Evolutionary conservation across 2,888 invertebrate species (phyloP).

Genomic region (Panorpa germanica): DNA sequence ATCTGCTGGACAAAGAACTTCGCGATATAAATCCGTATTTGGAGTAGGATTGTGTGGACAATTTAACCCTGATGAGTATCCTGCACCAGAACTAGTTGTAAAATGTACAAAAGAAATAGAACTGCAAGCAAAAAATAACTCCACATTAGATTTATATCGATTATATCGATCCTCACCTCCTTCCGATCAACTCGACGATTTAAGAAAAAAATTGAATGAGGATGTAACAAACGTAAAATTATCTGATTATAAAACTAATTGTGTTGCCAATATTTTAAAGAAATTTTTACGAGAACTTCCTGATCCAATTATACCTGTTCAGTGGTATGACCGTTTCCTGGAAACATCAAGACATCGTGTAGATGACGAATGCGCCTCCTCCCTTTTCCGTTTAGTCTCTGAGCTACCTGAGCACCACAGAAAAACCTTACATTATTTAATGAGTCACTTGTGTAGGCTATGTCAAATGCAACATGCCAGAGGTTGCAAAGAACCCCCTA

Average conservation of each 20-base stretch:
- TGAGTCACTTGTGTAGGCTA: slow-evolving; percentile 52
- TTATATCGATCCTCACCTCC: slow-evolving; percentile 42
- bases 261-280: slow-evolving; percentile 41
- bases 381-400: slow-evolving; percentile 30
- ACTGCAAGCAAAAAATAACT: slow-evolving; percentile 27
- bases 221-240: slow-evolving; percentile 26
- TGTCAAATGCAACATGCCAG: slow-evolving; percentile 44
- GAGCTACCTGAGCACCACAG: slow-evolving; percentile 45
- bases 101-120: slow-evolving; percentile 42
- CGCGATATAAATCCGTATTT: slow-evolving; percentile 28
- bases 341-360: slow-evolving; percentile 25
- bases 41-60: slow-evolving; percentile 42
- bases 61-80: slow-evolving; percentile 31
- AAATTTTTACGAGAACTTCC: slow-evolving; percentile 54
- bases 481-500: slow-evolving; percentile 42
- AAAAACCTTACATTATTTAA: slow-evolving; percentile 38
- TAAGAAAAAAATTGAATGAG: slow-evolving; percentile 31
- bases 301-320: slow-evolving; percentile 55
- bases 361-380: slow-evolving; percentile 30
- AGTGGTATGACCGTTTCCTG: slow-evolving; percentile 51
- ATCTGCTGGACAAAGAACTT: slow-evolving; percentile 19
- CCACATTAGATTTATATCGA: slow-evolving; percentile 40
- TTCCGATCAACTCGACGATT: slow-evolving; percentile 34
- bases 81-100: slow-evolving; percentile 38
- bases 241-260: slow-evolving; percentile 27